Evolutionary conservation across 1,140 invertebrate genomes (phyloP), one percentile per base, ranked within the genome.

Genomic region (Apis florea): DNA sequence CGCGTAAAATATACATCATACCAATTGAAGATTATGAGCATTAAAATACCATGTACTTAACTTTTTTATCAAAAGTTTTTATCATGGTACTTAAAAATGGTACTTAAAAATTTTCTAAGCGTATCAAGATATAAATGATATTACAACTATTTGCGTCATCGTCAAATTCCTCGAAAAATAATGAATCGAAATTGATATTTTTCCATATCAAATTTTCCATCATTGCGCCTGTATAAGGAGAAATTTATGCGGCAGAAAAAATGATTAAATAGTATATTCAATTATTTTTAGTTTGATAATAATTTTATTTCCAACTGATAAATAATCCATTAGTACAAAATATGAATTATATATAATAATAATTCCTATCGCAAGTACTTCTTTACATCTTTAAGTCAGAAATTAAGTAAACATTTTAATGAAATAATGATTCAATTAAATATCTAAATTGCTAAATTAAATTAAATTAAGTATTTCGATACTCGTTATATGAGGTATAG

Each of bases 61-160:
- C 17, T 61, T 61, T n/a, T 24, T 10, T 64, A n/a, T n/a, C n/a
- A 26, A 68, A 51, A 77, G 70, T 82, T 77, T 70, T 61, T 64
- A 17, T 54, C 24, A 19, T 12, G n/a, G n/a, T n/a, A n/a, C n/a
- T 11, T 47, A 15, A 49, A 58, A 82, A 8, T 21, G 74, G 15
- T 10, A 26, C 58, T 51, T 61, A n/a, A 54, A 76, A 70, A 53
- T 53, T 40, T 70, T 19, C 40, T 69, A 24, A 31, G 0, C 66
- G 54, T 82, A 19, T 70, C 51, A 56, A 70, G 51, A 82, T 49
- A 74, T 51, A 75, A 77, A 68, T 58, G 56, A 69, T 69, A n/a
- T 58, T 59, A 75, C 26, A 49, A 26, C n/a, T 31, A 67, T 76
- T 75, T 56, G 8, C 51, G 78, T 72, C 26, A 19, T 19, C 58